Evolutionary conservation across 2,888 invertebrate genomes (phyloP).

Genomic region (Eumacrocentrus americanus): DNA sequence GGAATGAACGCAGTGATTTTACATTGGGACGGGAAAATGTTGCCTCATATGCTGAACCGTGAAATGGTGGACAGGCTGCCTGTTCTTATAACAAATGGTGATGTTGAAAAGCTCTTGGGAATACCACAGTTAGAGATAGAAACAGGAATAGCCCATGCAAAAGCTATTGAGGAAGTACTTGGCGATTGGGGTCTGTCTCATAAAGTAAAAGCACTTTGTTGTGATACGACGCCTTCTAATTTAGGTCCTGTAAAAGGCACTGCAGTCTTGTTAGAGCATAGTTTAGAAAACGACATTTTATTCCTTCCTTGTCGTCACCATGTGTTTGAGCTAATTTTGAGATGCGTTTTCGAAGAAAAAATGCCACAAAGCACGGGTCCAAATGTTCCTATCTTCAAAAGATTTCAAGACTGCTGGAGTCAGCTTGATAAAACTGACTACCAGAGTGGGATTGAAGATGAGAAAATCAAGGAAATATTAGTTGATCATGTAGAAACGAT

Average conservation of each 20-base stretch:
- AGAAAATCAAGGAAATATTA: slow-evolving; percentile 13
- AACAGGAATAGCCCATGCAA: slow-evolving; percentile 27
- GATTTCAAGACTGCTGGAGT: background rate
- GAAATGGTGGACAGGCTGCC: slow-evolving; percentile 36
- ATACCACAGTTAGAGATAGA: slow-evolving; percentile 28
- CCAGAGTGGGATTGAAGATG: slow-evolving; percentile 15
- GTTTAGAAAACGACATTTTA: slow-evolving; percentile 24
- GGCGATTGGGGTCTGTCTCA: slow-evolving; percentile 27
- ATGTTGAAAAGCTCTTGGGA: slow-evolving; percentile 36
- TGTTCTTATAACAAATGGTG: slow-evolving; percentile 32
- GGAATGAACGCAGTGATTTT: slow-evolving; percentile 19
- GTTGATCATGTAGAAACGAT: slow-evolving; percentile 22
- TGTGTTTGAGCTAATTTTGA: slow-evolving; percentile 27
- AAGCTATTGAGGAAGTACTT: slow-evolving; percentile 26
- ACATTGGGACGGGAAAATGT: slow-evolving; percentile 39
- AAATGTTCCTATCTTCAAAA: slow-evolving; percentile 18
- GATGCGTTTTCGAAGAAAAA: slow-evolving; percentile 18
- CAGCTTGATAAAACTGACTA: slow-evolving; percentile 10
- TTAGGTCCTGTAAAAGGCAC: slow-evolving; percentile 24
- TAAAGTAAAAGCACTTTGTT: slow-evolving; percentile 25
- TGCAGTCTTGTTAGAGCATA: slow-evolving; percentile 22
- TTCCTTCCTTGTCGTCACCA: slow-evolving; percentile 28
- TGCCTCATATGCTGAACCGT: slow-evolving; percentile 24
- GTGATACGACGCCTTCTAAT: slow-evolving; percentile 31
- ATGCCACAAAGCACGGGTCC: slow-evolving; percentile 14